Evolutionary conservation across 2,113 vertebrate species (phyloP).

Genomic region (Nothobranchius furzeri): DNA sequence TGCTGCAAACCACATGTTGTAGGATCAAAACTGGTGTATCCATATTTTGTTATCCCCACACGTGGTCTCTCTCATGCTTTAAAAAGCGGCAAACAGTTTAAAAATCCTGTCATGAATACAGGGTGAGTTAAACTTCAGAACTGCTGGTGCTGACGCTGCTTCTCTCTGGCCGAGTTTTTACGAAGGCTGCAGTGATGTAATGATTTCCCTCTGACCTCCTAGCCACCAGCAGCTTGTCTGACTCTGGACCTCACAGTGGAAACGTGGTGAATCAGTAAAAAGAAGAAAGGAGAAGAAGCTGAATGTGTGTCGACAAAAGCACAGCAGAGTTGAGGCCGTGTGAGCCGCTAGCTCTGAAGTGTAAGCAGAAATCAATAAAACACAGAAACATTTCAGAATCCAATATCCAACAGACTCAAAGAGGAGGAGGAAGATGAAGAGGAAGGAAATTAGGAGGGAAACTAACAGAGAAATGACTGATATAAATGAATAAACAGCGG

Average conservation of each 20-base stretch:
- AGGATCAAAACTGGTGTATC: no score
- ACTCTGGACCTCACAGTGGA: not conserved
- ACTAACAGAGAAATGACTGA: not conserved
- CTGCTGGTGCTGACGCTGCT: no score
- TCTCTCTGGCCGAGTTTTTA: not conserved
- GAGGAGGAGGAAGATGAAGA: constrained; percentile 12
- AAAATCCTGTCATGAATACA: not conserved
- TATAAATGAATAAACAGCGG: constrained; percentile 5
- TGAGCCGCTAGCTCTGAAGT: constrained; percentile 41
- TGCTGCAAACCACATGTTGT: no score
- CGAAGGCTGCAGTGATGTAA: not conserved
- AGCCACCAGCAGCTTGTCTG: not conserved
- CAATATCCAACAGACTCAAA: constrained; percentile 45
- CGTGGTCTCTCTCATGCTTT: no score
- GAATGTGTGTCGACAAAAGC: not conserved
- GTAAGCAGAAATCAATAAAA: constrained; percentile 59
- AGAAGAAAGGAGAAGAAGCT: not conserved
- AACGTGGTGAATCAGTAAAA: constrained; percentile 22
- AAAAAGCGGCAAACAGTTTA: no score
- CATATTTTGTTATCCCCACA: no score
- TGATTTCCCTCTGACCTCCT: not conserved
- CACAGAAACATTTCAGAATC: constrained; percentile 58
- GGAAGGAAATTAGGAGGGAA: not conserved
- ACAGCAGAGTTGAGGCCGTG: constrained; percentile 4
- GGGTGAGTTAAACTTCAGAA: not conserved